phyloP scores from a whole-genome alignment of 2,888 invertebrate species.

The Pseudococcus longispinus region DNA sequence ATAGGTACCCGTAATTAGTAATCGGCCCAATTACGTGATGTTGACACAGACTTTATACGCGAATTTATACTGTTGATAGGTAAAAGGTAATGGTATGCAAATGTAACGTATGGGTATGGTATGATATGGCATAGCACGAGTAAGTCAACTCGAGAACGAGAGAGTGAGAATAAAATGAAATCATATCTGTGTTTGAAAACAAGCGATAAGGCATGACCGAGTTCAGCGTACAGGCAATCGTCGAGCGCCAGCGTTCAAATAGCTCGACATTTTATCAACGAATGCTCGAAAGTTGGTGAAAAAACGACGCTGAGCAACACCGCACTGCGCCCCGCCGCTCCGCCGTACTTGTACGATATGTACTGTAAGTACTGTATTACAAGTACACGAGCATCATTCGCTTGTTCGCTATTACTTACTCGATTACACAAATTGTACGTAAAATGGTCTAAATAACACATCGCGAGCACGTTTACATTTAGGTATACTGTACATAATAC shows the following conservation, averaged over 20 bases:
- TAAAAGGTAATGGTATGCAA: not conserved
- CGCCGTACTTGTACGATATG: not conserved
- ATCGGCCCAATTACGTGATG: not conserved
- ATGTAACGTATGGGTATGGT: not conserved
- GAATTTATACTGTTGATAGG: not conserved
- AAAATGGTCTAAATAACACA: not conserved
- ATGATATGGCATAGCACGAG: not conserved
- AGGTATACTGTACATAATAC: too few relatives aligned
- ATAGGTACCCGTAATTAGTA: not conserved
- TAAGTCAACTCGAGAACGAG: not conserved
- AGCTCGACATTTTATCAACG: conserved; percentile 4
- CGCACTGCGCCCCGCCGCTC: not conserved
- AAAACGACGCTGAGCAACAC: not conserved
- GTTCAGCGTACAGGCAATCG: not conserved
- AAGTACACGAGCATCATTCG: not conserved
- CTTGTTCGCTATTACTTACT: not conserved
- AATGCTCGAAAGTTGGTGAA: not conserved
- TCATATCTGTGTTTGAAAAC: not conserved
- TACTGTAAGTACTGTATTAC: not conserved
- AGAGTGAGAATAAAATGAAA: not conserved
- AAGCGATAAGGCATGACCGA: conserved; percentile 20
- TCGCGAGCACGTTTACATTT: not conserved
- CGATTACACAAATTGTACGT: not conserved
- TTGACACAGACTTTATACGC: not conserved
- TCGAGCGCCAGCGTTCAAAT: not conserved